Evolutionary conservation across 2,888 invertebrate species (phyloP), one percentile per base, ranked within the genome.

Genomic region (Germaria angustata): DNA sequence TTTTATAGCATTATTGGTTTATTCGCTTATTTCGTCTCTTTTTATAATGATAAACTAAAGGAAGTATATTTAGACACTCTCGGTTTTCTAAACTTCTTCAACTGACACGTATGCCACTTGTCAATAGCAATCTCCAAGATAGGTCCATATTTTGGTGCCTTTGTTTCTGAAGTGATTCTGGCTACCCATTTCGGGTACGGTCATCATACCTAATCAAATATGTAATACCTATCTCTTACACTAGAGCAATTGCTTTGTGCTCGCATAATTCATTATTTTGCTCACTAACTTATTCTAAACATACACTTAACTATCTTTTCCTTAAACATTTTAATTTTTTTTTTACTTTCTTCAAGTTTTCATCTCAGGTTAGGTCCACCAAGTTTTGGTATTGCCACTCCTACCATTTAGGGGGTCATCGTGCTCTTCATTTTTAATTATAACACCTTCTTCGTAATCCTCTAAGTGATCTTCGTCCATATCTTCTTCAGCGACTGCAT

Each of bases 391-490:
- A 39, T 79, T 82, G 5, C 72, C 73, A 28, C 53, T 39, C 22
- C 61, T 57, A 22, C 68, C 68, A 55, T 82, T 41, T 15, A 82
- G 15, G 1, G 82, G 79, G 61, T 82, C 82, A 34, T 75, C 59
- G 49, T 51, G 32, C 1, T 44, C 17, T 24, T 79, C 82, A 53
- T 66, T 51, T 66, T 82, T 82, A 22, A 82, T 59, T 41, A 66
- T 61, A 9, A 79, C 36, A 46, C 20, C 44, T 13, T 79, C 79
- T 2, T 82, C 82, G 7, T 59, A 41, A 0, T 82, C 82, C 3
- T 79, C 81, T 24, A 78, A 53, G 53, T 79, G 78, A 36, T 81
- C 81, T 13, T 82, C 82, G 5, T 55, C 44, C 59, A 79, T 71
- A 41, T 77, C 71, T 8, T 61, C 75, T 8, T 39, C 69, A 15